These are phyloP conservation scores for Syngnathoides biaculeatus DNA, from an alignment of 2,113 vertebrate genomes.

Conservation along the genomic window DNA sequence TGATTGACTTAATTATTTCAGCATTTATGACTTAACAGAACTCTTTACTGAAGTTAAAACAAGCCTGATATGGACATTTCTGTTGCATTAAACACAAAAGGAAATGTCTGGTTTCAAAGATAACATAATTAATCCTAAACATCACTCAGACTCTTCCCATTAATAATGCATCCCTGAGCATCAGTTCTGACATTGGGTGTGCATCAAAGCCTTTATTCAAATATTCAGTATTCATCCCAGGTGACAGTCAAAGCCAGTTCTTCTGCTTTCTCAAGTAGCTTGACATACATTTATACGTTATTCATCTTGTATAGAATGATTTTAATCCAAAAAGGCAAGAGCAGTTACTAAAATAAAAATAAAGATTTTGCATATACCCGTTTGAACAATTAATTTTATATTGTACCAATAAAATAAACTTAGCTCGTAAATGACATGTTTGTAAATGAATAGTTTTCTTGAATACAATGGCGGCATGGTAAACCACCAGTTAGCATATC, in stretches of 20 bases:
- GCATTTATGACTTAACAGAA: background rate
- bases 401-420: background rate
- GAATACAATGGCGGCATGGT: too few species aligned
- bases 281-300: background rate
- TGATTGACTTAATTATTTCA: conserved; percentile 16
- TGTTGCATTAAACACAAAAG: conserved; percentile 12
- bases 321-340: background rate
- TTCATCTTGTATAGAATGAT: background rate
- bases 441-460: too few species aligned
- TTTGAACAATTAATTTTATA: background rate
- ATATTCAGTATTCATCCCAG: conserved; percentile 50
- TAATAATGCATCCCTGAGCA: conserved; percentile 63
- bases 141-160: conserved; percentile 55
- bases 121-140: conserved; percentile 63
- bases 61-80: conserved; percentile 11
- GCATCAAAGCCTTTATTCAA: conserved; percentile 47
- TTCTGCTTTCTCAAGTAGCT: background rate
- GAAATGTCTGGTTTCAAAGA: conserved; percentile 17
- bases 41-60: conserved; percentile 18
- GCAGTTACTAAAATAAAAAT: background rate
- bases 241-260: conserved; percentile 48
- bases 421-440: background rate
- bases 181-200: conserved; percentile 44
- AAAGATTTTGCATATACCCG: background rate
- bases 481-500: too few species aligned